Conservation (phyloP, 1,140 invertebrate species). For the Drosophila mayri region DNA sequence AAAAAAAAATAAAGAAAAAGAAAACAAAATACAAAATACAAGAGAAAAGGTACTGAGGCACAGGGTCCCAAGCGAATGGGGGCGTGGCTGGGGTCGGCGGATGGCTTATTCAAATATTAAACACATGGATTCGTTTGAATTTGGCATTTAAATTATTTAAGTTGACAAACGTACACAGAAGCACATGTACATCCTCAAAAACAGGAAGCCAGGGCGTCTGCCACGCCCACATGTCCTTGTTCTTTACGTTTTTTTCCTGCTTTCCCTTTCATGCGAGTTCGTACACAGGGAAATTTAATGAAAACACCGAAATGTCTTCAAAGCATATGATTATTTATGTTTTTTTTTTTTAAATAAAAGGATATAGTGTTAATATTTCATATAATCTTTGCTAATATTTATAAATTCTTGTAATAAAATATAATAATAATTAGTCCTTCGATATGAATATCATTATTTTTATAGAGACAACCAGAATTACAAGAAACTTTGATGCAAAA, state of each 20-base stretch:
- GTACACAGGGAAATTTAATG: conserved; percentile 31
- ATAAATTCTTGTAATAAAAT: neutral
- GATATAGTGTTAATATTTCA: neutral
- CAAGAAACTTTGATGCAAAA: neutral
- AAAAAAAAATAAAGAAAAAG: conserved; percentile 4
- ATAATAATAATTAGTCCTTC: neutral
- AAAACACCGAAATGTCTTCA: neutral
- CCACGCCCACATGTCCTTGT: conserved; percentile 62
- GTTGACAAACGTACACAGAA: conserved; percentile 65
- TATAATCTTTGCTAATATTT: too few relatives aligned
- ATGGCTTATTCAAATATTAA: conserved; percentile 73
- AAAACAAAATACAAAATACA: conserved; percentile 2
- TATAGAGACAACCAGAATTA: neutral
- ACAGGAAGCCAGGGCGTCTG: conserved; percentile 43
- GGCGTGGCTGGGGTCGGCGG: conserved; percentile 23
- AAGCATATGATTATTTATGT: neutral
- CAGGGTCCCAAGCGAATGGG: conserved; percentile 9
- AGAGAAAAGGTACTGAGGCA: conserved; percentile 26
- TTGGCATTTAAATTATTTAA: conserved; percentile 81
- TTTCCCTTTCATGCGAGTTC: conserved; percentile 53
- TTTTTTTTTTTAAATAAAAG: neutral
- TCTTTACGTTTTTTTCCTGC: conserved; percentile 28
- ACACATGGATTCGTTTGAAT: conserved; percentile 75
- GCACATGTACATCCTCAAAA: conserved; percentile 13
- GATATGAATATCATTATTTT: neutral